Percentiles rank a stretch among this genome's conserved stretches.
phyloP scores from a whole-genome alignment of 2,113 vertebrate genomes.

The Probosciger aterrimus region DNA sequence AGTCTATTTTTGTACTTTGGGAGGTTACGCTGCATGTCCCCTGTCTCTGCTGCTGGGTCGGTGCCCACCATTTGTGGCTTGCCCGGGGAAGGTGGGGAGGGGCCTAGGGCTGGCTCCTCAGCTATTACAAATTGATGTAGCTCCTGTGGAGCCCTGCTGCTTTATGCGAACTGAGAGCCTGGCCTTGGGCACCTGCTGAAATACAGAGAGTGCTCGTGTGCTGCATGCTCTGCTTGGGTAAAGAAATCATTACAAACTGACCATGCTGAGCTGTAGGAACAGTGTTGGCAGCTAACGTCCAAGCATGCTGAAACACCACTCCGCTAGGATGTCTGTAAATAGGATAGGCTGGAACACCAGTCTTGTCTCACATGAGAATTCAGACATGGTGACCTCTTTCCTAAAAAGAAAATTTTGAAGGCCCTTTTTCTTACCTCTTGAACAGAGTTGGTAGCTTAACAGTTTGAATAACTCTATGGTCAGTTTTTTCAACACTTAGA shows the following conservation, averaged over 20 bases:
- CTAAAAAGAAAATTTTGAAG: neutral
- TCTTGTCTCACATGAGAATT: neutral
- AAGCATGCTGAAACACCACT: neutral
- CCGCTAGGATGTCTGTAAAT: neutral
- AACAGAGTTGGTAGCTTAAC: neutral
- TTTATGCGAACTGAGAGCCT: neutral
- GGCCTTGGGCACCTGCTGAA: neutral
- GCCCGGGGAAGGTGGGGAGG: neutral
- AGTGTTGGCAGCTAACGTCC: neutral
- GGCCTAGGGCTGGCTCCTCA: neutral
- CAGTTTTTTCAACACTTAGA: neutral
- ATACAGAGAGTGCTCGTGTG: neutral
- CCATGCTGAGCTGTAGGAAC: neutral
- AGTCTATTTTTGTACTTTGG: neutral
- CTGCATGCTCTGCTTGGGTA: slow-evolving; percentile 25
- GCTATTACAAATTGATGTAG: neutral
- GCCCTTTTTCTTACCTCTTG: neutral
- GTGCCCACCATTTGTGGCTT: fast-evolving
- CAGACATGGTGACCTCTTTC: fast-evolving
- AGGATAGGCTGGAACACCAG: neutral
- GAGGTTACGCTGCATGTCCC: neutral
- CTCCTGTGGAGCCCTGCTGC: slow-evolving; percentile 42
- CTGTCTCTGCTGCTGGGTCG: neutral
- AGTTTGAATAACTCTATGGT: neutral
- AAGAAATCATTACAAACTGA: neutral